Conservation (phyloP, 2,797 vertebrate species). For the Alca torda region DNA sequence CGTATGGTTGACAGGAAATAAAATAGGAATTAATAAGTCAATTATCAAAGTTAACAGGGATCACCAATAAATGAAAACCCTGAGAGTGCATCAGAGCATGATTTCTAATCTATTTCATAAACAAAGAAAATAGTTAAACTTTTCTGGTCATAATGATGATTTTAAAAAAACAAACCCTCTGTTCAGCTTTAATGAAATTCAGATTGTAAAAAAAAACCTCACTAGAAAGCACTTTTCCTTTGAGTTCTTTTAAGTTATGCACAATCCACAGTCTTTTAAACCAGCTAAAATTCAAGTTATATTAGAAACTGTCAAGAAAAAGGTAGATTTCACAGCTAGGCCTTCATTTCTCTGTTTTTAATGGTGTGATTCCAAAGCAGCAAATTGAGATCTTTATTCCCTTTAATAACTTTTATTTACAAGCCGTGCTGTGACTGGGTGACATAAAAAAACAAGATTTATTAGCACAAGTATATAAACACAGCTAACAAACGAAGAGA, state of each 20-base stretch:
- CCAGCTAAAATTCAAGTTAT: background rate
- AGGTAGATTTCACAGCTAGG: background rate
- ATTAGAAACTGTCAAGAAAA: background rate
- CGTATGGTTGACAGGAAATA: background rate
- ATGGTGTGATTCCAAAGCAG: background rate
- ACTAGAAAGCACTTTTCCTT: background rate
- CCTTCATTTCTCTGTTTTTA: background rate
- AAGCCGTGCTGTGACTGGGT: background rate
- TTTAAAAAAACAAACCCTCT: accelerated
- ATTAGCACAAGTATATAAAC: background rate
- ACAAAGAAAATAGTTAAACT: background rate
- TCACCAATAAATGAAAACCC: background rate
- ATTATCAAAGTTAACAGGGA: background rate
- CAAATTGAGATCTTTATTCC: background rate
- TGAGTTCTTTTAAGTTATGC: background rate
- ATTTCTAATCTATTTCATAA: background rate
- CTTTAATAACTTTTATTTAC: background rate
- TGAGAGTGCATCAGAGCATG: background rate
- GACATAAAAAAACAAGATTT: background rate
- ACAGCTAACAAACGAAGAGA: background rate
- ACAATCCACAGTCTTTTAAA: background rate
- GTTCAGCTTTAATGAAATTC: background rate
- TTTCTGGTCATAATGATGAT: background rate
- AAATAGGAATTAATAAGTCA: background rate
- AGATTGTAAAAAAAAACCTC: background rate